phyloP scores from a whole-genome alignment of 2,888 invertebrate species.

The Oegoconia quadripuncta region DNA sequence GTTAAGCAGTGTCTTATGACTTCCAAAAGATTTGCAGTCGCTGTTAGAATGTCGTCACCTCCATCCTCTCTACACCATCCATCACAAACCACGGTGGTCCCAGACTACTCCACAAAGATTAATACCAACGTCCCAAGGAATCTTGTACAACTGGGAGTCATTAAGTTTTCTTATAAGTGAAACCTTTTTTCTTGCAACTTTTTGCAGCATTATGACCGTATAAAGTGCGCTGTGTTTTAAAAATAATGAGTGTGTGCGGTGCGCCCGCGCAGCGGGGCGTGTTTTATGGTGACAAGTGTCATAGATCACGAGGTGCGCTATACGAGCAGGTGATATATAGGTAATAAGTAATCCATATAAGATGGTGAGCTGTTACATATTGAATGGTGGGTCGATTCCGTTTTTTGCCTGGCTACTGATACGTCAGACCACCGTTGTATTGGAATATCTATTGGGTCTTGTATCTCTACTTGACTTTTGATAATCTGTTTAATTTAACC shows the following conservation, averaged over 20 bases:
- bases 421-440: no score
- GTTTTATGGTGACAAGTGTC: conserved; percentile 44
- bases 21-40: no score
- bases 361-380: conserved; percentile 7
- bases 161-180: conserved; percentile 22
- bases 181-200: conserved; percentile 35
- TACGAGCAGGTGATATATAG: conserved; percentile 33
- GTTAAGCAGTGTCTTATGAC: no score
- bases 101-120: conserved; percentile 23
- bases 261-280: conserved; percentile 34
- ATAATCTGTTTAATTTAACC: no score
- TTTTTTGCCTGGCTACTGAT: no score
- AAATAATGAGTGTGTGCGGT: conserved; percentile 42
- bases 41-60: no score
- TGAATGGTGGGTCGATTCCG: no score
- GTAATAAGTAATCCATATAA: conserved; percentile 31
- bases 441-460: no score
- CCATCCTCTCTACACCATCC: no score
- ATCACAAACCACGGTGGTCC: not conserved
- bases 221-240: conserved; percentile 54
- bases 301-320: conserved; percentile 48
- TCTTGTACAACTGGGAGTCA: conserved; percentile 19
- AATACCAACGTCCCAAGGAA: conserved; percentile 20
- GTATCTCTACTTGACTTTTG: no score
- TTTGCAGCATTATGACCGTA: conserved; percentile 53